These are phyloP conservation scores for Leptinotarsa juncta DNA, from an alignment of 2,888 invertebrate species.

Conservation along the genomic window DNA sequence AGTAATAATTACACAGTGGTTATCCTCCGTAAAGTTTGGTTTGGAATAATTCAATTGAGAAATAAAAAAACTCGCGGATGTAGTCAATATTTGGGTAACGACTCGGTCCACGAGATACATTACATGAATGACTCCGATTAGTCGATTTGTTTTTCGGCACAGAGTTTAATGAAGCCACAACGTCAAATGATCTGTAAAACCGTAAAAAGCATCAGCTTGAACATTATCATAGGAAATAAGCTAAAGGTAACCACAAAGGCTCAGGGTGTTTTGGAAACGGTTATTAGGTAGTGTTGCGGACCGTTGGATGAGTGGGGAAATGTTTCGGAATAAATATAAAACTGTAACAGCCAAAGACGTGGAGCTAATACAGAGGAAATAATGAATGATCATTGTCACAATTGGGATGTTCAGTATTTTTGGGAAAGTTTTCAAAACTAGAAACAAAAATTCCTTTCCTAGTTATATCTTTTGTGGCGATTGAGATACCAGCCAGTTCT, in stretches of 20 bases:
- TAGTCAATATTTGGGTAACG: not conserved
- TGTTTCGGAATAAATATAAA: constrained; percentile 10
- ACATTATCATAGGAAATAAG: constrained; percentile 5
- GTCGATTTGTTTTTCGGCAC: not conserved
- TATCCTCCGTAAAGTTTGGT: too few species aligned
- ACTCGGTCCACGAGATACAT: not conserved
- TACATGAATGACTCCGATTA: not conserved
- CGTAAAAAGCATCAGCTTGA: constrained; percentile 11
- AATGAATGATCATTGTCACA: too few species aligned
- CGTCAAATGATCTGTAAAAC: constrained; percentile 15
- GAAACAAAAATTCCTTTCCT: too few species aligned
- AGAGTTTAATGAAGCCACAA: not conserved
- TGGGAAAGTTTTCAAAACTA: too few species aligned
- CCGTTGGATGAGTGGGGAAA: constrained; percentile 1
- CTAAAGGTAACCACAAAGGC: constrained; percentile 1
- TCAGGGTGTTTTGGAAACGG: not conserved
- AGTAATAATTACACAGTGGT: too few species aligned
- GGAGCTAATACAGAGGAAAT: not conserved
- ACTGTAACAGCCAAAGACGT: not conserved
- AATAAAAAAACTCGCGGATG: not conserved
- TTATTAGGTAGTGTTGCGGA: constrained; percentile 15
- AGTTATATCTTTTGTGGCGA: too few species aligned
- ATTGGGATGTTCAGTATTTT: too few species aligned
- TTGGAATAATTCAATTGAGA: too few species aligned
- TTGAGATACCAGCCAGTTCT: too few species aligned